Evolutionary conservation across 1,140 invertebrate genomes (phyloP).

Genomic region (Apolygus lucorum): DNA sequence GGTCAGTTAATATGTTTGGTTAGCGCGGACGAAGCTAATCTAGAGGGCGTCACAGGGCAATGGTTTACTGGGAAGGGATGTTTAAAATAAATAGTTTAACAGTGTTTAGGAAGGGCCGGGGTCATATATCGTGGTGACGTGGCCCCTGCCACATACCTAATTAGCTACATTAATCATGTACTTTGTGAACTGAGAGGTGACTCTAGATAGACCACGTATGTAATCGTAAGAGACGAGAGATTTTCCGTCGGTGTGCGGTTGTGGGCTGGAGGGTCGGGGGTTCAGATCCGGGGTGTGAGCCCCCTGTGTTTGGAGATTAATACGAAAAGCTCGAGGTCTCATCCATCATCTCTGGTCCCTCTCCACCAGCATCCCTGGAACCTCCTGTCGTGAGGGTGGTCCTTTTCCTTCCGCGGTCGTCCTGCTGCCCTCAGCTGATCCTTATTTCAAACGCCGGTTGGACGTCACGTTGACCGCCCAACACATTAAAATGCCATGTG

Average conservation of each 20-base stretch:
- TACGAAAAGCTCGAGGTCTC: neutral
- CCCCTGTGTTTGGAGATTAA: conserved; percentile 10
- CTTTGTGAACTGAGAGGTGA: conserved; percentile 16
- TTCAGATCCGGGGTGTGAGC: neutral
- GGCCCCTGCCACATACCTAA: conserved; percentile 14
- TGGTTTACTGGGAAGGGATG: neutral
- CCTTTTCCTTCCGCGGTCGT: neutral
- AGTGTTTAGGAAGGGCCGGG: conserved; percentile 5
- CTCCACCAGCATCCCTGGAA: neutral
- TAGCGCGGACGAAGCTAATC: neutral
- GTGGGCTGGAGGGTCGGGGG: neutral
- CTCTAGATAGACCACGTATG: conserved; percentile 12
- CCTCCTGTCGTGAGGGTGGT: neutral
- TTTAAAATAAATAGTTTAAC: conserved; percentile 13
- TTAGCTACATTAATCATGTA: conserved; percentile 13
- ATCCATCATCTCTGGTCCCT: neutral
- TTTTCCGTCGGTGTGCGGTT: neutral
- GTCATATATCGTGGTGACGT: conserved; percentile 13
- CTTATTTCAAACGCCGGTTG: too few relatives aligned
- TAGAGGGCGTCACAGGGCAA: neutral
- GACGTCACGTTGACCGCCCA: too few relatives aligned
- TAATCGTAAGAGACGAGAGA: conserved; percentile 8
- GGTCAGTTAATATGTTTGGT: neutral
- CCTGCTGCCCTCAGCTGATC: neutral
- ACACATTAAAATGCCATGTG: too few relatives aligned